Base-by-base conservation (phyloP, 2,113 vertebrate genomes). In the Lasiurus borealis region DNA sequence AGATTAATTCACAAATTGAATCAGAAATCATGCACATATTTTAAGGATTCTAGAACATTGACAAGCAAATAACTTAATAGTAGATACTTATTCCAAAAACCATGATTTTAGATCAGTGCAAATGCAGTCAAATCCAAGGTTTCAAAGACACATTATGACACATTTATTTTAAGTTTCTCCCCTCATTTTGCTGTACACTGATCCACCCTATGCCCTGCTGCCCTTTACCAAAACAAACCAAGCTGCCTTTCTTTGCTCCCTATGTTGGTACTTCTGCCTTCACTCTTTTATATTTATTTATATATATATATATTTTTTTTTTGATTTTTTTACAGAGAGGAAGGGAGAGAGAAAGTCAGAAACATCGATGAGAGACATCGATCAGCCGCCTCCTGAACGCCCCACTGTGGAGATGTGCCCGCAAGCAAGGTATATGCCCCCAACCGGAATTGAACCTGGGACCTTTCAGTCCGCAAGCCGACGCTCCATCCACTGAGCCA, bases 1-100 rank as follows among this genome's bases (percentile, higher is more conserved):
- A 88, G 40, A 50, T 75, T 92, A 76, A 62, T 83, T 89, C 52
- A 52, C 11, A 6, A n/a, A 75, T 27, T 12, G 10, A 2, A 8
- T 59, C 85, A 96, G 62, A 96, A 77, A 75, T 62, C 18, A 82
- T 36, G 11, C n/a, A 90, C 8, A 85, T 81, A 71, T 77, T 87
- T 90, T 68, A 92, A 90, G 62, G 14, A 16, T 73, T 68, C 92
- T 40, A 57, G 31, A 87, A 44, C 40, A 88, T 36, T 77, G 54
- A 81, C 2, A 92, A 85, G n/a, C 19, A 85, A 93, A 92, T 50
- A 85, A 80, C 44, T 48, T 77, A 81, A 54, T 40, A 69, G 27
- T 93, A 68, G 27, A 31, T 25, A 50, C 54, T 78, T 68, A 31
- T 62, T 7, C 29, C 76, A 1, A 14, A 89, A 93, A 54, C n/a